Evolutionary conservation across 2,888 invertebrate genomes (phyloP), one percentile per base, ranked within the genome.

Genomic region (Electrophaes corylata): DNA sequence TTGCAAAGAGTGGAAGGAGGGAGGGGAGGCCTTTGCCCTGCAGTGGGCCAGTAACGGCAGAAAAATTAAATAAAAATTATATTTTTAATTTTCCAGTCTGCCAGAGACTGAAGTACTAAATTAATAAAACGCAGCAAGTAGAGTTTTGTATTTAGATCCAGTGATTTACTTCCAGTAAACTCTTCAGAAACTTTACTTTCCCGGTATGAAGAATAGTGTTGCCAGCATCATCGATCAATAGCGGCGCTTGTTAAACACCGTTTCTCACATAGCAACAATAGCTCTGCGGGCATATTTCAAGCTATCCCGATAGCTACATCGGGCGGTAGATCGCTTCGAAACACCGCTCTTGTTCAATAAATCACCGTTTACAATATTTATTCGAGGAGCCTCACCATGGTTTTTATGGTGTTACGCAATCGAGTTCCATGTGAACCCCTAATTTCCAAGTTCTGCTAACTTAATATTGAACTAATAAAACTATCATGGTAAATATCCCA

Each of bases 321-420:
- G 88, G 79, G 75, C 76, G 75, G 76, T 75, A 84, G 86, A 86
- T 86, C 84, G 86, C 81, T 74, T 76, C 69, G 83, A 23, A 81
- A 75, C 81, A 78, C 79, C 75, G 81, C 82, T 81, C 81, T 71
- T 71, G 76, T 83, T 78, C 79, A 82, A 91, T 91, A 91, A 91
- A 91, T 91, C 91, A 90, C 81, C 85, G 83, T 81, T 84, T 86
- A 85, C 91, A 90, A 90, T 91, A 91, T 91, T 91, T 91, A 91
- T 91, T 88, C 86, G 85, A 79, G 72, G 79, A 67, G 73, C 79
- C 72, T 82, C 77, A 88, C 89, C 83, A 87, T 69, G 78, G 73
- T 61, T 39, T 43, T 70, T 72, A 72, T 63, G 72, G 72, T 70
- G 69, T 73, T 76, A 57, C 57, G 65, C 66, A 64, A 65, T 74